These are phyloP conservation scores for Dendropsophus ebraccatus DNA, from an alignment of 2,113 vertebrate species.

Conservation along the genomic window DNA sequence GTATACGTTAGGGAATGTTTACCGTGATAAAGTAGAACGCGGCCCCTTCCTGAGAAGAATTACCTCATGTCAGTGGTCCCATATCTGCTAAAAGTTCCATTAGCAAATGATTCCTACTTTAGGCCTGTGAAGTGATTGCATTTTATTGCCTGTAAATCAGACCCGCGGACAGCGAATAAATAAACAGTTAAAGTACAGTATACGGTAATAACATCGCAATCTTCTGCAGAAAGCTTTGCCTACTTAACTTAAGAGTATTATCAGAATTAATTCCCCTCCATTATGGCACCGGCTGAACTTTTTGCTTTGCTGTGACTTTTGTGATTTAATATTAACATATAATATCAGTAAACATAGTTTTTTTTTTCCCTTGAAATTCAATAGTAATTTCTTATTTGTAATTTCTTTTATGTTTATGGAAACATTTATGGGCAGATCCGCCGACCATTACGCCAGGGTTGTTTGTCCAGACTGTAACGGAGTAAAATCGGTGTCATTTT, in stretches of 20 bases:
- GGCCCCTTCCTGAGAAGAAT: slow-evolving; percentile 80
- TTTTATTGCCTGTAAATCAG: slow-evolving; percentile 94
- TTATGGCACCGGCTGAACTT: slow-evolving; percentile 68
- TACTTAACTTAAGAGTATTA: slow-evolving; percentile 80
- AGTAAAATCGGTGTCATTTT: slow-evolving; percentile 15
- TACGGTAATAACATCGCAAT: slow-evolving; percentile 91
- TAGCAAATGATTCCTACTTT: slow-evolving; percentile 91
- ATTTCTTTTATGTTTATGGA: slow-evolving; percentile 24
- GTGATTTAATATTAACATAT: slow-evolving; percentile 46
- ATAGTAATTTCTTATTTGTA: slow-evolving; percentile 16
- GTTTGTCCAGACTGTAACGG: slow-evolving; percentile 12
- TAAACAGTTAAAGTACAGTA: slow-evolving; percentile 88
- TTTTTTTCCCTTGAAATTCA: slow-evolving; percentile 19
- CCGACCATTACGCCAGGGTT: slow-evolving; percentile 1
- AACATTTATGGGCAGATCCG: slow-evolving; percentile 15
- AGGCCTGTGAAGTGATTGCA: slow-evolving; percentile 87
- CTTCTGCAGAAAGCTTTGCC: slow-evolving; percentile 80
- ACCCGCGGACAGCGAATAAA: slow-evolving; percentile 85
- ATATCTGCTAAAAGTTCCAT: slow-evolving; percentile 92
- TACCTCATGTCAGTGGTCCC: slow-evolving; percentile 88
- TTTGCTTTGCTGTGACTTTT: slow-evolving; percentile 42
- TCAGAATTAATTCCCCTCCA: slow-evolving; percentile 70
- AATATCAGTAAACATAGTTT: slow-evolving; percentile 31
- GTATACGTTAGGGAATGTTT: slow-evolving; percentile 89
- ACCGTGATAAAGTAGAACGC: slow-evolving; percentile 77